Percentiles rank a stretch among this genome's conserved stretches.
Conservation (phyloP, 1,140 invertebrate species). For the Hyposmocoma kahamanoa region DNA sequence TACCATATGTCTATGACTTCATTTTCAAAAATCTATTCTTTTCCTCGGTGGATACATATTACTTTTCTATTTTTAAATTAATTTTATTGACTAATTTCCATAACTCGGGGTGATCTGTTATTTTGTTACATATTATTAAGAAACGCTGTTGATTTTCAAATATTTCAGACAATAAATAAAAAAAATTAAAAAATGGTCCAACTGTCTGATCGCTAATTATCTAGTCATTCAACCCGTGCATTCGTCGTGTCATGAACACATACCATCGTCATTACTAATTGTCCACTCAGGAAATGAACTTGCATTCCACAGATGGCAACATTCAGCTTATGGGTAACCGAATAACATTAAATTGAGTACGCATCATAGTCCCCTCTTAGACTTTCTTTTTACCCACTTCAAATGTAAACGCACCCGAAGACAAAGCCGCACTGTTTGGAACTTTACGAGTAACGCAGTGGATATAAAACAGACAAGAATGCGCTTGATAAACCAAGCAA, state of each 20-base stretch:
- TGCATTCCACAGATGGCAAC: conserved; percentile 46
- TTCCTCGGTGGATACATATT: too few relatives aligned
- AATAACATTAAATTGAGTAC: conserved; percentile 20
- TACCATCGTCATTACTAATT: conserved; percentile 38
- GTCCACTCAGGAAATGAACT: conserved; percentile 56
- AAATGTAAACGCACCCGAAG: not conserved
- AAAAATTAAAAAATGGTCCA: too few relatives aligned
- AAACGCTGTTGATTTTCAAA: too few relatives aligned
- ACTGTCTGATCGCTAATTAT: too few relatives aligned
- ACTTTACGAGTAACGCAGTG: conserved; percentile 1
- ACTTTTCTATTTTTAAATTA: too few relatives aligned
- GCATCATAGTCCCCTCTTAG: not conserved
- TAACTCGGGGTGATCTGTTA: too few relatives aligned
- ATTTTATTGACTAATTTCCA: too few relatives aligned
- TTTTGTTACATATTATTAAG: too few relatives aligned
- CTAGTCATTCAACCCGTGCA: not conserved
- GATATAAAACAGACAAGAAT: conserved; percentile 43
- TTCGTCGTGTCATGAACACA: not conserved
- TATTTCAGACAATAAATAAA: too few relatives aligned
- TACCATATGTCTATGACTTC: too few relatives aligned
- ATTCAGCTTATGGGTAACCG: conserved; percentile 33
- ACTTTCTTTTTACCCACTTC: not conserved
- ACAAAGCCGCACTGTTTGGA: not conserved
- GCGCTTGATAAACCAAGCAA: conserved; percentile 31
- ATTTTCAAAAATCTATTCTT: too few relatives aligned